Percentiles rank a stretch among this genome's conserved stretches.
Conservation (phyloP, 2,888 invertebrate species). For the Agrochola lota region DNA sequence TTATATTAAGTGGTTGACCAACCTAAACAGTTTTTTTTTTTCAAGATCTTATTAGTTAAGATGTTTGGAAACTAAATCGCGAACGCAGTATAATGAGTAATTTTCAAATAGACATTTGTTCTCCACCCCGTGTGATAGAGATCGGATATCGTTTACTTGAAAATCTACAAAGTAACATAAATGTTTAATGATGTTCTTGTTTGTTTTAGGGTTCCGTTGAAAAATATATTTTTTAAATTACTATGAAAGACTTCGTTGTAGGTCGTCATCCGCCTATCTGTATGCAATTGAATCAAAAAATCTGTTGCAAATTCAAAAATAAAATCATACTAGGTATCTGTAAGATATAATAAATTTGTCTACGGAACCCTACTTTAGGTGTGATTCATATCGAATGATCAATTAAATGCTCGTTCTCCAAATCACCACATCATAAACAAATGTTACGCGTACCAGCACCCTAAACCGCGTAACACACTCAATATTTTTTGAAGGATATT, state of each 20-base stretch:
- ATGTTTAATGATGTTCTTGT: background rate
- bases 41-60: too few species aligned
- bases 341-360: background rate
- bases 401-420: background rate
- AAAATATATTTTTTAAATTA: background rate
- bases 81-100: too few species aligned
- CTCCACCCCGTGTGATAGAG: background rate
- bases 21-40: too few species aligned
- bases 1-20: too few species aligned
- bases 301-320: background rate
- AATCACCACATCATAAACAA: background rate
- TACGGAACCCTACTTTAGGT: background rate
- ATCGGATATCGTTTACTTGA: background rate
- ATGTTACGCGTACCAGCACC: background rate
- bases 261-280: background rate
- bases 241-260: background rate
- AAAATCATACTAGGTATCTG: background rate
- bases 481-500: too few species aligned
- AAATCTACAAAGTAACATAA: background rate
- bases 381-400: background rate
- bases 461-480: too few species aligned
- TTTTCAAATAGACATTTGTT: background rate
- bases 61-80: too few species aligned
- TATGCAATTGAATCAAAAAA: background rate
- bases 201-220: background rate